Percentiles rank a stretch among this genome's conserved stretches.
Conservation (phyloP, 2,888 invertebrate genomes). For the Drosophila hamatofila region DNA sequence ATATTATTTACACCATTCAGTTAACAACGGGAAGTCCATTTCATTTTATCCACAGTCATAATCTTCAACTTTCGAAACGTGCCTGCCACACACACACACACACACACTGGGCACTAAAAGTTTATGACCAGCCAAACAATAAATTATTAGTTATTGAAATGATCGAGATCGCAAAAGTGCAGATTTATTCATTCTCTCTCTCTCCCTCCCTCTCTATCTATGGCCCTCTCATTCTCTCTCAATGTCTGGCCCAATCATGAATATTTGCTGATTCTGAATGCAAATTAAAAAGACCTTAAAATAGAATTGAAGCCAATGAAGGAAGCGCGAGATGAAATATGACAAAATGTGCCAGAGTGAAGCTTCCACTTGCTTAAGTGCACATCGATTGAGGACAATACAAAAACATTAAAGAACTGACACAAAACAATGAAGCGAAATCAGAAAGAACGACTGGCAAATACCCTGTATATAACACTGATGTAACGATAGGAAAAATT, state of each 20-base stretch:
- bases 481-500: neutral
- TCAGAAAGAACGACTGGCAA: neutral
- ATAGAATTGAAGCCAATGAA: conserved; percentile 75
- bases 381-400: conserved; percentile 66
- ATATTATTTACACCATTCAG: conserved; percentile 33
- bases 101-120: conserved; percentile 44
- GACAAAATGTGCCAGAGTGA: conserved; percentile 22
- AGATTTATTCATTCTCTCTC: conserved; percentile 43
- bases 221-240: neutral
- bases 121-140: conserved; percentile 53
- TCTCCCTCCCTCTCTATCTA: neutral
- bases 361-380: conserved; percentile 51
- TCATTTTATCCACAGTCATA: conserved; percentile 28
- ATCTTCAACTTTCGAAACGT: conserved; percentile 47
- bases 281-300: conserved; percentile 83
- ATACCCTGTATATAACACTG: conserved; percentile 24
- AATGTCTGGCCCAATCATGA: conserved; percentile 55
- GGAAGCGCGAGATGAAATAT: conserved; percentile 48
- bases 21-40: conserved; percentile 54
- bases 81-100: conserved; percentile 29
- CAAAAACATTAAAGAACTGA: conserved; percentile 19
- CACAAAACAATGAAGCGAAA: neutral
- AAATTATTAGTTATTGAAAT: conserved; percentile 65
- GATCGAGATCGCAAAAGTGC: conserved; percentile 48
- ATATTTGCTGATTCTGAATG: conserved; percentile 56